phyloP scores from a whole-genome alignment of 2,888 invertebrate genomes.

The Temnothorax rugatulus region DNA sequence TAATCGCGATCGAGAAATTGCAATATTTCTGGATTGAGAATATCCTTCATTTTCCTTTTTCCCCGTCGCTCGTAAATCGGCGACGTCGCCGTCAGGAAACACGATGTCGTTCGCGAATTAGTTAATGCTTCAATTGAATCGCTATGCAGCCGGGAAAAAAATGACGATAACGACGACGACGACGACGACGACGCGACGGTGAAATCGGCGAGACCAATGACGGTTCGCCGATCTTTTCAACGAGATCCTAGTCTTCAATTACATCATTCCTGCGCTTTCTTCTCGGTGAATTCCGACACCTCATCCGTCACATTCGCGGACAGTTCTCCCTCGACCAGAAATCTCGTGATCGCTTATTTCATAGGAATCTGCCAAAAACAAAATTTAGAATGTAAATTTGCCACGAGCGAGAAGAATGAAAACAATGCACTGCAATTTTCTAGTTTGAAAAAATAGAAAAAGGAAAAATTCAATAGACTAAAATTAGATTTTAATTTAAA shows the following conservation, averaged over 20 bases:
- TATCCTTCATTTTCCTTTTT: slow-evolving; percentile 12
- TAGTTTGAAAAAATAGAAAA: neutral
- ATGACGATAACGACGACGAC: neutral
- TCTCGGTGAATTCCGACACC: slow-evolving; percentile 26
- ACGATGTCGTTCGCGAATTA: slow-evolving; percentile 63
- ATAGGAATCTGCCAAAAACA: slow-evolving; percentile 35
- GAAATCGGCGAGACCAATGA: slow-evolving; percentile 29
- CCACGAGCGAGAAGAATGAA: neutral
- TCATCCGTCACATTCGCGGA: slow-evolving; percentile 60
- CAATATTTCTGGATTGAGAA: slow-evolving; percentile 24
- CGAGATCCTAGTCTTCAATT: slow-evolving; percentile 45
- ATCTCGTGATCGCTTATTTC: slow-evolving; percentile 58
- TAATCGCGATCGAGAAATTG: slow-evolving; percentile 33
- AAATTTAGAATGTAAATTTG: slow-evolving; percentile 35
- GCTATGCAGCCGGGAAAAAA: neutral
- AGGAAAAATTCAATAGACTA: neutral
- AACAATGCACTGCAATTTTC: neutral
- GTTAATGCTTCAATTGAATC: slow-evolving; percentile 34
- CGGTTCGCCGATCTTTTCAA: slow-evolving; percentile 8
- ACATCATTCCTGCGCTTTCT: slow-evolving; percentile 55
- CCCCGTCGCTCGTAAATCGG: slow-evolving; percentile 57
- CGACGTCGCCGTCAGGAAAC: slow-evolving; percentile 56
- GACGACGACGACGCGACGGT: neutral
- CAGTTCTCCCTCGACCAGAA: slow-evolving; percentile 45
- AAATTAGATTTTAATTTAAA: neutral